A percentile compares a stretch with the other conserved stretches of the same genome.
These are phyloP conservation scores for Chiloscyllium plagiosum DNA, from an alignment of 2,113 vertebrate genomes.

Conservation along the genomic window DNA sequence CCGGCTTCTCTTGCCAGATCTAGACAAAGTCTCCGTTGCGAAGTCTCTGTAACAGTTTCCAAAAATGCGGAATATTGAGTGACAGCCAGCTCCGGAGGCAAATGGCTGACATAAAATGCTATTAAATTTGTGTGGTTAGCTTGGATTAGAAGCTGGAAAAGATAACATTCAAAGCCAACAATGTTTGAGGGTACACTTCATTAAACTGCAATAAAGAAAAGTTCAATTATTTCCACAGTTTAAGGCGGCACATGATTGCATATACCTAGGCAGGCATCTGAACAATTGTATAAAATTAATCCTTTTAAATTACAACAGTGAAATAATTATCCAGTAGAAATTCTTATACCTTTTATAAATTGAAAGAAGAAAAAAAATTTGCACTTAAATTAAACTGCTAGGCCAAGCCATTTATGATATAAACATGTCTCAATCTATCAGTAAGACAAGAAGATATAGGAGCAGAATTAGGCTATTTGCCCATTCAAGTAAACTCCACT, in stretches of 20 bases:
- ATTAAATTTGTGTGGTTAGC: constrained; percentile 79
- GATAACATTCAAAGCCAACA: neutral
- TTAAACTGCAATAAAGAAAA: neutral
- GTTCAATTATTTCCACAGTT: neutral
- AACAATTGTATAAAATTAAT: neutral
- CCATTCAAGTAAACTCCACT: too few relatives aligned
- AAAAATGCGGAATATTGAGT: constrained; percentile 79
- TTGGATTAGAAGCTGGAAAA: constrained; percentile 64
- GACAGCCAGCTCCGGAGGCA: constrained; percentile 72
- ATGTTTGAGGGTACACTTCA: neutral
- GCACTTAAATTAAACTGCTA: neutral
- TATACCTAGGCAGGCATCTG: neutral
- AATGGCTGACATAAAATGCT: constrained; percentile 85
- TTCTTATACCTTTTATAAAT: neutral
- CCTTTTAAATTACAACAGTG: neutral
- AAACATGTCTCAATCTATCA: too few relatives aligned
- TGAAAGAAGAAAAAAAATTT: neutral
- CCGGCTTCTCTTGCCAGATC: constrained; percentile 81
- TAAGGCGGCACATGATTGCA: neutral
- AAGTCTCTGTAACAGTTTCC: constrained; percentile 76
- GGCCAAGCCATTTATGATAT: too few relatives aligned
- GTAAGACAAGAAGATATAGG: neutral
- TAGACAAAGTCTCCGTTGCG: constrained; percentile 76
- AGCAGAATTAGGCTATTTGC: too few relatives aligned
- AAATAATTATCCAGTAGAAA: neutral